Evolutionary conservation across 2,888 invertebrate species (phyloP).

Genomic region (Pseudococcus viburni): DNA sequence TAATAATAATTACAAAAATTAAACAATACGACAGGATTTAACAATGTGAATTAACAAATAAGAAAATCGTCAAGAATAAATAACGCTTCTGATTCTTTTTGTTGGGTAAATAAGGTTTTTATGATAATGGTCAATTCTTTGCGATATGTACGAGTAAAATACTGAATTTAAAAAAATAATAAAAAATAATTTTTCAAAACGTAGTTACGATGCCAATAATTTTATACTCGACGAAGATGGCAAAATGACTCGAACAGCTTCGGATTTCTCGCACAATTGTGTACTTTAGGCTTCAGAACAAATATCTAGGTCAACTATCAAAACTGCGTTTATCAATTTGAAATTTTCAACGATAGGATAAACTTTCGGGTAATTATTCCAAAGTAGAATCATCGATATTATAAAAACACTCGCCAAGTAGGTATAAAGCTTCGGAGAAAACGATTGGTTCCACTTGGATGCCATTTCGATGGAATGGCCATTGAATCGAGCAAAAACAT

Average conservation of each 20-base stretch:
- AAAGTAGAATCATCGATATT: too few relatives aligned
- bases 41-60: constrained; percentile 2
- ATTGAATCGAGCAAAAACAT: not conserved
- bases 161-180: not conserved
- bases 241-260: too few relatives aligned
- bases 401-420: too few relatives aligned
- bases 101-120: not conserved
- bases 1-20: not conserved
- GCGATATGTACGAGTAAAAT: constrained; percentile 4
- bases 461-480: not conserved
- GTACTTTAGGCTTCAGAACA: too few relatives aligned
- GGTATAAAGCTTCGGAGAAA: too few relatives aligned
- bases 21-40: not conserved
- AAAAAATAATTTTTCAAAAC: not conserved
- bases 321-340: too few relatives aligned
- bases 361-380: too few relatives aligned
- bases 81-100: not conserved
- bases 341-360: too few relatives aligned
- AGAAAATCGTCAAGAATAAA: not conserved
- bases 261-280: too few relatives aligned
- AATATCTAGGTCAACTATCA: too few relatives aligned
- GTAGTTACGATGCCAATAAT: too few relatives aligned
- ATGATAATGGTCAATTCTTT: not conserved
- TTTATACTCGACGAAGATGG: too few relatives aligned
- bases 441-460: not conserved